A percentile compares a stretch with the other conserved stretches of the same genome.
These are phyloP conservation scores for Pecten maximus DNA, from an alignment of 2,888 invertebrate species.

Conservation along the genomic window DNA sequence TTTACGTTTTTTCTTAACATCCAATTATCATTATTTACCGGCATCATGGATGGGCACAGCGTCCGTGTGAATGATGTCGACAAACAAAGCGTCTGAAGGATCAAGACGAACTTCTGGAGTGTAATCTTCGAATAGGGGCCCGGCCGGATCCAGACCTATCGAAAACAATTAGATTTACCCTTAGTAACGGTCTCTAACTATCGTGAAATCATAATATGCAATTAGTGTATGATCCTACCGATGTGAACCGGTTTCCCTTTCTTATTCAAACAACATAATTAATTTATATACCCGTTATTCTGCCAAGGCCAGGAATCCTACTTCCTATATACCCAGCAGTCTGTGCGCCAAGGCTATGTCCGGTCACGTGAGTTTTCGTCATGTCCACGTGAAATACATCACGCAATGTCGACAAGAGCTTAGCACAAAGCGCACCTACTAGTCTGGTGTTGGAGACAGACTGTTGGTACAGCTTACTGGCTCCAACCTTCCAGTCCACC, in stretches of 20 bases:
- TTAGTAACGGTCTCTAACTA: too few species aligned
- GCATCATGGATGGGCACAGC: slow-evolving; percentile 81
- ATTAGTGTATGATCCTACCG: too few species aligned
- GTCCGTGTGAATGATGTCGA: slow-evolving; percentile 95
- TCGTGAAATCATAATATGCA: too few species aligned
- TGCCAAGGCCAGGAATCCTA: slow-evolving; percentile 77
- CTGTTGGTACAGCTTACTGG: slow-evolving; percentile 75
- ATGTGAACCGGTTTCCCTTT: background rate
- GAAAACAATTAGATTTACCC: too few species aligned
- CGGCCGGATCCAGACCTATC: slow-evolving; percentile 92
- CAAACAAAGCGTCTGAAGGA: slow-evolving; percentile 91
- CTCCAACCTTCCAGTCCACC: slow-evolving; percentile 70
- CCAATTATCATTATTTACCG: too few species aligned
- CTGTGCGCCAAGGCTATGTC: slow-evolving; percentile 94
- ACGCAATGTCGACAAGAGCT: slow-evolving; percentile 65
- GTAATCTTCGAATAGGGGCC: slow-evolving; percentile 95
- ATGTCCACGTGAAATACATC: slow-evolving; percentile 60
- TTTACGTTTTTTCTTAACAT: too few species aligned
- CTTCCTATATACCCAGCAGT: slow-evolving; percentile 94
- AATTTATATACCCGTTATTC: slow-evolving; percentile 77
- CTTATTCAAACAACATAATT: background rate
- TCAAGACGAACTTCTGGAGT: slow-evolving; percentile 91
- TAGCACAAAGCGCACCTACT: slow-evolving; percentile 77
- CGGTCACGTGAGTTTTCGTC: slow-evolving; percentile 84
- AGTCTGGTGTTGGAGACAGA: slow-evolving; percentile 80